Evolutionary conservation across 2,888 invertebrate genomes (phyloP), one percentile per base, ranked within the genome.

Genomic region (Nematopogon swammerdamellus): DNA sequence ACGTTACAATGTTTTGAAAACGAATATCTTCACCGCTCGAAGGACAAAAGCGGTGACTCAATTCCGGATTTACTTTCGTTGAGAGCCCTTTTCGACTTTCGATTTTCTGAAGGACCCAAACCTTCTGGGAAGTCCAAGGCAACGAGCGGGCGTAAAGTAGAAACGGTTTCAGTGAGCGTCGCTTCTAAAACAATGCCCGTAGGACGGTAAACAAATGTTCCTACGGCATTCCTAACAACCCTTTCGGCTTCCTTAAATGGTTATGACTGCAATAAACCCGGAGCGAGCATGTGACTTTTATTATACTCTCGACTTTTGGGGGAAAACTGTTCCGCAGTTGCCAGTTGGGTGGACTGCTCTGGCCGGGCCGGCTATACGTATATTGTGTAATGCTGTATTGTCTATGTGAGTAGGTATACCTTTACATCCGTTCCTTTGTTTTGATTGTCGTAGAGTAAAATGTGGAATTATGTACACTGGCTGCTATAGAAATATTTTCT

Each of bases 221-320:
- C 69, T 63, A 58, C 62, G 69, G 68, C 72, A 72, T 72, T 67
- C 68, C 63, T 62, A 61, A 66, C 67, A 72, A 74, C 51, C 72
- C 75, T 73, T 75, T 75, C 62, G 72, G 74, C 74, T 72, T 72
- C 73, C 73, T 75, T 72, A 76, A 76, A 77, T 74, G 72, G 75
- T 76, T 74, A 79, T 73, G 62, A 70, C 70, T 61, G 71, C 72
- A 74, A 75, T 76, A 77, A 76, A 72, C 65, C 63, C 61, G 61
- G 62, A 63, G 67, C 61, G 64, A 71, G 67, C 75, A 75, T 74
- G 74, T 75, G 74, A 76, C 70, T 73, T 76, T 77, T 77, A 76
- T 72, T 6, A 14, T 14, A 14, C 36, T 14, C 36, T 36, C 36
- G 36, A 36, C 36, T 36, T 36, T 36, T 14, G 36, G 36, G 36